These are phyloP conservation scores for Pollenia labialis DNA, from an alignment of 2,888 invertebrate genomes.

Conservation along the genomic window DNA sequence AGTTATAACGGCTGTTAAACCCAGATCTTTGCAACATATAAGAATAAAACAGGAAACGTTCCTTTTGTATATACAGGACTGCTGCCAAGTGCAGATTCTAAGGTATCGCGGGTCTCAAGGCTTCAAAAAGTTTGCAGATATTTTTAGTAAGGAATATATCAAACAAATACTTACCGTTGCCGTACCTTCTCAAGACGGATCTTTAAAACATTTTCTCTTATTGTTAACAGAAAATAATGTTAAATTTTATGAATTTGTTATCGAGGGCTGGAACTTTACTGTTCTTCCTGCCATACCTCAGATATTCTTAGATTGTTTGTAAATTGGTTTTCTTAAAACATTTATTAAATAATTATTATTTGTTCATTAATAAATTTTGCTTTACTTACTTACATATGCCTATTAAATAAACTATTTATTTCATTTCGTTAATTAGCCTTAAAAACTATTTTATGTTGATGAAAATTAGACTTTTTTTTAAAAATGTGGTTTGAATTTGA, in stretches of 20 bases:
- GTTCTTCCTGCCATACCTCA: slow-evolving; percentile 15
- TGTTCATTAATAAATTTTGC: slow-evolving; percentile 2
- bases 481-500: neutral
- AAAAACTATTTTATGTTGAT: slow-evolving; percentile 46
- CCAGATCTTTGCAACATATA: slow-evolving; percentile 83
- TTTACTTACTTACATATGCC: neutral
- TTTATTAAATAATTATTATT: slow-evolving; percentile 4
- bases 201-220: slow-evolving; percentile 75
- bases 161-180: slow-evolving; percentile 75
- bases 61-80: slow-evolving; percentile 84
- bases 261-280: slow-evolving; percentile 75
- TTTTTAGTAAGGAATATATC: slow-evolving; percentile 72
- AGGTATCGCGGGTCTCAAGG: slow-evolving; percentile 83
- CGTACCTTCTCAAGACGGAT: slow-evolving; percentile 70
- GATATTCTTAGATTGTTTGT: slow-evolving; percentile 45
- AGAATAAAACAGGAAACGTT: slow-evolving; percentile 85
- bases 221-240: slow-evolving; percentile 74
- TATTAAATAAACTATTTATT: slow-evolving; percentile 36
- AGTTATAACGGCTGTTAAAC: slow-evolving; percentile 84
- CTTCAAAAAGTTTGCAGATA: slow-evolving; percentile 80
- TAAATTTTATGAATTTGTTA: slow-evolving; percentile 79
- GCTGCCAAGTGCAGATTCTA: slow-evolving; percentile 77
- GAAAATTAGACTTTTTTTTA: slow-evolving; percentile 51
- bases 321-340: neutral
- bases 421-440: slow-evolving; percentile 30